Conservation (phyloP, 2,797 vertebrate genomes). For the Micropoecilia bifurca region DNA sequence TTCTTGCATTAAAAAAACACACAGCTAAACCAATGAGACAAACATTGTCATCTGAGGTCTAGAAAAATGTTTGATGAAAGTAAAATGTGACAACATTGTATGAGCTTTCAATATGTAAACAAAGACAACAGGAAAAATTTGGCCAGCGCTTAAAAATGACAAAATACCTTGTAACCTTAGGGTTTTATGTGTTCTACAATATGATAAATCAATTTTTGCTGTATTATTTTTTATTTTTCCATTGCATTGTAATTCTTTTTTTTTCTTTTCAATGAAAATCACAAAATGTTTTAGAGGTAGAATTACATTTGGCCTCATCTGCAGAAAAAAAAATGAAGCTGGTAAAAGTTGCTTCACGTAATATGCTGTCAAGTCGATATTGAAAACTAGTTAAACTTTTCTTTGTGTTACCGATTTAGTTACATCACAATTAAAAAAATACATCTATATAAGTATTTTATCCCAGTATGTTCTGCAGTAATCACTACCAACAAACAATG, state of each 20-base stretch:
- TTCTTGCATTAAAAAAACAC: not conserved
- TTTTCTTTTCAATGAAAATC: not conserved
- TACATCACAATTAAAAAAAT: not conserved
- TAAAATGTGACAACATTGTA: not conserved
- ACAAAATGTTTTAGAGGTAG: not conserved
- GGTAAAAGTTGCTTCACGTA: not conserved
- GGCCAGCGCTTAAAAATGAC: not conserved
- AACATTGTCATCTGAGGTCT: not conserved
- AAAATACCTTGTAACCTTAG: not conserved
- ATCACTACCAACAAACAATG: not conserved
- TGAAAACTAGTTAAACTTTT: not conserved
- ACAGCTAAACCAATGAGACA: not conserved
- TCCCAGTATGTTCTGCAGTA: not conserved
- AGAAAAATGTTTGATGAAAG: not conserved
- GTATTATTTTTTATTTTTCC: not conserved
- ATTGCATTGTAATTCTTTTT: not conserved
- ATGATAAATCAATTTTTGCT: no score
- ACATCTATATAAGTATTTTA: not conserved
- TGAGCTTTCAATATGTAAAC: not conserved
- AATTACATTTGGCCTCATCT: not conserved
- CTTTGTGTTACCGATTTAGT: not conserved
- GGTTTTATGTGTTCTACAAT: not conserved
- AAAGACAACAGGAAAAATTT: not conserved
- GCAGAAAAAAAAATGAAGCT: not conserved
- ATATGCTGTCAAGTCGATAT: not conserved